Conservation (phyloP, 2,888 invertebrate species). For the Amitus sp. region DNA sequence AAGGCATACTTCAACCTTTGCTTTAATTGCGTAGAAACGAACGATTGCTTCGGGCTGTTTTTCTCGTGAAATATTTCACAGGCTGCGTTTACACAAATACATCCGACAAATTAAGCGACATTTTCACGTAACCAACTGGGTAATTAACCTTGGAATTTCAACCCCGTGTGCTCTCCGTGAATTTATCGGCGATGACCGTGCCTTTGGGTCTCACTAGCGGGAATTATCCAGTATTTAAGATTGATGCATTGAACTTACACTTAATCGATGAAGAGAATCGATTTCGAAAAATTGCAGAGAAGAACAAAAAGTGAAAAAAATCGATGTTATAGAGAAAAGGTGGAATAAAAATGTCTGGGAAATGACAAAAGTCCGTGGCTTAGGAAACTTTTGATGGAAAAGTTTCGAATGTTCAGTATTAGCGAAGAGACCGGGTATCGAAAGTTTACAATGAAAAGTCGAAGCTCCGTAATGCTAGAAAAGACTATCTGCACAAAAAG, state of each 20-base stretch:
- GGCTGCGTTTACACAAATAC: slow-evolving; percentile 37
- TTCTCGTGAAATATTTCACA: slow-evolving; percentile 39
- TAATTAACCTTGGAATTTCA: slow-evolving; percentile 39
- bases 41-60: slow-evolving; percentile 34
- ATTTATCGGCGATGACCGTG: slow-evolving; percentile 32
- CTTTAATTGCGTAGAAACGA: slow-evolving; percentile 35
- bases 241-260: neutral
- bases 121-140: slow-evolving; percentile 38
- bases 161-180: slow-evolving; percentile 19
- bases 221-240: neutral
- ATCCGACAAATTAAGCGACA: slow-evolving; percentile 39
- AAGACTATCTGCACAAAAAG: slow-evolving; percentile 23
- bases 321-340: slow-evolving; percentile 22
- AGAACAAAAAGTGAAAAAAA: slow-evolving; percentile 5
- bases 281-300: too few species aligned
- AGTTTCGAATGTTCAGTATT: slow-evolving; percentile 42
- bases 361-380: slow-evolving; percentile 43
- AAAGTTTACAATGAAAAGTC: slow-evolving; percentile 42
- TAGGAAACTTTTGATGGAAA: slow-evolving; percentile 57
- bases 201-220: slow-evolving; percentile 2
- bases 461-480: slow-evolving; percentile 38
- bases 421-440: slow-evolving; percentile 17
- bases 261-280: slow-evolving; percentile 10
- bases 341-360: slow-evolving; percentile 20
- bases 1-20: slow-evolving; percentile 33